Base-by-base conservation (phyloP, 1,140 invertebrate species). In the Polyergus mexicanus region DNA sequence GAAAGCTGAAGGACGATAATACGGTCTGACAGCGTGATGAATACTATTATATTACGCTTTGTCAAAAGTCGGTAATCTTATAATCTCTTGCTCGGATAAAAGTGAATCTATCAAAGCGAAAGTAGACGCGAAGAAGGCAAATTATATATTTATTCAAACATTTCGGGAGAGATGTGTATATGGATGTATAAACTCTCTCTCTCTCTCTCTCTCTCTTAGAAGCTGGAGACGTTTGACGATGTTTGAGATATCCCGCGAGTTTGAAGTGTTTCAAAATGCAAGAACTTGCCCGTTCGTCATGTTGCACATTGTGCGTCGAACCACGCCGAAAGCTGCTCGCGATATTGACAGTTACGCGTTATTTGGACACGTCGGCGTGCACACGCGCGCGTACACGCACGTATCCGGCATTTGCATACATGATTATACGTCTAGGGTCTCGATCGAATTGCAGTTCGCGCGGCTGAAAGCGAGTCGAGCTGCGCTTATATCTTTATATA, bases 401-500 rank as follows among this genome's bases (percentile, higher is more conserved):
- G 80, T 71, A 86, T 83, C 84, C 78, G 72, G 81, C 74, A 90
- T 88, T 91, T 88, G 88, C 89, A 88, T 90, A 90, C 86, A 74
- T 88, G 86, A 86, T 85, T 88, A 86, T 87, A 91, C 86, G 85
- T 72, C 74, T 80, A 80, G 68, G 35, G 38, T 68, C 62, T 68
- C 62, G 66, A 83, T 81, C 88, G 88, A 89, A 89, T 86, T 86
- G 88, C 72, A 51, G 85, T 85, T 76, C 84, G 84, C 84, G 54
- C 86, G 74, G 78, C 44, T 81, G 65, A 16, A 86, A 83, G 69
- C 74, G 78, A 86, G 78, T 58, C 77, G 22, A 35, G 58, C 74
- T 58, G 88, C 86, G 83, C 68, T 90, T 90, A 88, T 90, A 88
- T 88, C 89, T 90, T 89, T 90, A 89, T 90, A 89, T 90, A 75